Base-by-base conservation (phyloP, 2,888 invertebrate genomes). In the Volucella inanis region DNA sequence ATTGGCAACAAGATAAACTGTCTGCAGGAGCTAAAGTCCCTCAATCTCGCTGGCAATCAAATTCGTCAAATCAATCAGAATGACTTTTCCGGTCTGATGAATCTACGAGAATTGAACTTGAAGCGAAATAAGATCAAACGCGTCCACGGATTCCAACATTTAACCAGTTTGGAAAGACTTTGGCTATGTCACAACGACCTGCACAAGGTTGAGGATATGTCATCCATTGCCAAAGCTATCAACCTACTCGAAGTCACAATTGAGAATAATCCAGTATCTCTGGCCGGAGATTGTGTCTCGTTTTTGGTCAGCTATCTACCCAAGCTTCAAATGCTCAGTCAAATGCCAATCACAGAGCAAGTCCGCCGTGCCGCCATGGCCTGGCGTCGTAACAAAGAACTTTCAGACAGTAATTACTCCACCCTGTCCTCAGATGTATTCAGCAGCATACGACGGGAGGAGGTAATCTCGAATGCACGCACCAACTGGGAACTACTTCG, bases 31-130 rank as follows among this genome's bases (percentile, higher is more conserved):
- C 92, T 98, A 65, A 97, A 98, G 92, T 98, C 98, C 12, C 93
- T 98, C 62, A 98, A 98, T 93, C 93, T 98, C 89, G 98, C 98
- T 61, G 98, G 98, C 31, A 98, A 98, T 93, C 96, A 96, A 90
- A 95, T 98, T 71, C 94, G 95, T 88, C 94, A 93, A 88, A 95
- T 98, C 71, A 95, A 96, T 57, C 94, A 93, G 82, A 94, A 95
- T 78, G 97, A 98, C 90, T 94, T 98, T 75, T 94, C 94, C 87
- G 98, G 97, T 0, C 92, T 98, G 81, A 92, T 93, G 38, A 95
- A 96, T 2, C 92, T 98, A 49, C 95, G 96, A 87, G 98, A 98
- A 90, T 92, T 98, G 65, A 98, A 98, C 93, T 93, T 98, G 49
- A 95, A 97, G 89, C 94, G 98, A 70, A 98, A 98, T 92, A 94